Conservation (phyloP, 2,113 vertebrate species). For the Panthera tigris region DNA sequence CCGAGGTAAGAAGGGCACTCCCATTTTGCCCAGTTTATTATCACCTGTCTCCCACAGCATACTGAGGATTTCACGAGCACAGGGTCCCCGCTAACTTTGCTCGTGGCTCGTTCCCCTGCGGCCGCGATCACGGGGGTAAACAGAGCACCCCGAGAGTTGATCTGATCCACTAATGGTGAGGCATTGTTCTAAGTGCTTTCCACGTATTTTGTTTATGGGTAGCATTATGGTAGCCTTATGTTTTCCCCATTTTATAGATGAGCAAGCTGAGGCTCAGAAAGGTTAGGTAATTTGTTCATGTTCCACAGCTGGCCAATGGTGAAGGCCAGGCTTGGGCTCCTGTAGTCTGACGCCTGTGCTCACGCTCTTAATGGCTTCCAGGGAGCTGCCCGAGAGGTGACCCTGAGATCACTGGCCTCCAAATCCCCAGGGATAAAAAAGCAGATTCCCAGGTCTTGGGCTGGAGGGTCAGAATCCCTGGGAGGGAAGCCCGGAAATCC, state of each 20-base stretch:
- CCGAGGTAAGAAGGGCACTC: background rate
- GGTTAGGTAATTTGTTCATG: background rate
- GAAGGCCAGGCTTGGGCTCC: background rate
- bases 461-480: background rate
- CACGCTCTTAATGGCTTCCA: accelerated
- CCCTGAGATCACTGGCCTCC: background rate
- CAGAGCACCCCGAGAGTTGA: background rate
- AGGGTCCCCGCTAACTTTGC: background rate
- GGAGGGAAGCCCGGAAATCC: background rate
- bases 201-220: background rate
- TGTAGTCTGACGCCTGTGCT: accelerated
- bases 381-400: background rate
- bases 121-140: background rate
- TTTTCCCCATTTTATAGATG: background rate
- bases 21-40: background rate
- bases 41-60: accelerated
- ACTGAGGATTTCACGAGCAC: background rate
- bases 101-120: background rate
- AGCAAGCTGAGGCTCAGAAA: background rate
- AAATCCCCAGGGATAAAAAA: background rate
- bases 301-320: background rate
- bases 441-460: background rate
- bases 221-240: background rate
- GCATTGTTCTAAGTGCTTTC: background rate
- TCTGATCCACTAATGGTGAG: background rate